phyloP scores from a whole-genome alignment of 2,797 vertebrate species.

The Tangara arthus region DNA sequence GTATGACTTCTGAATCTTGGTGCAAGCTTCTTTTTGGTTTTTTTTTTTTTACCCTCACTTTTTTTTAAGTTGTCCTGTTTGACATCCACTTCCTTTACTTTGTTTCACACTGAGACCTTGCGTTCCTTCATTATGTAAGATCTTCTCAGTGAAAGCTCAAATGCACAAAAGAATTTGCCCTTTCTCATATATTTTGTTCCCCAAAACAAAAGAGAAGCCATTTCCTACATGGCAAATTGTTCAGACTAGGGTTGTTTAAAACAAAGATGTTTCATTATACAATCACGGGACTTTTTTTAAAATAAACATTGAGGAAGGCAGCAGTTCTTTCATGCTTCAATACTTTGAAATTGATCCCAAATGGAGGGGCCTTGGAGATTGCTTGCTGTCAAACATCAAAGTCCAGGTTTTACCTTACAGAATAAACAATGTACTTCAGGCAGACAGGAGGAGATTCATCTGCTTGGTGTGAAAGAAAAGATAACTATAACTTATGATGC shows the following conservation, averaged over 20 bases:
- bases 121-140: not conserved
- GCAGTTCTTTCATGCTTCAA: not conserved
- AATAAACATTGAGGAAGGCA: not conserved
- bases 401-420: not conserved
- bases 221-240: not conserved
- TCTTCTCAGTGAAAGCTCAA: not conserved
- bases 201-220: not conserved
- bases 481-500: not conserved
- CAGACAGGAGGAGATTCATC: not conserved
- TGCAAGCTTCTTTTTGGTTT: not conserved
- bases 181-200: conserved; percentile 18
- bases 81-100: not conserved
- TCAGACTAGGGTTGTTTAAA: not conserved
- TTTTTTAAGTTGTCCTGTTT: not conserved
- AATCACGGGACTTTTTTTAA: not conserved
- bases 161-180: not conserved
- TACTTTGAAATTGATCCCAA: not conserved
- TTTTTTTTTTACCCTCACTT: not conserved
- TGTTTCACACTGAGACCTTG: not conserved
- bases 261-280: not conserved
- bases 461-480: not conserved
- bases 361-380: not conserved
- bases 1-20: not conserved
- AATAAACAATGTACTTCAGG: not conserved
- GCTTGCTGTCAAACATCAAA: not conserved